Evolutionary conservation across 2,888 invertebrate genomes (phyloP).

Genomic region (Alloscopus bannaensis): DNA sequence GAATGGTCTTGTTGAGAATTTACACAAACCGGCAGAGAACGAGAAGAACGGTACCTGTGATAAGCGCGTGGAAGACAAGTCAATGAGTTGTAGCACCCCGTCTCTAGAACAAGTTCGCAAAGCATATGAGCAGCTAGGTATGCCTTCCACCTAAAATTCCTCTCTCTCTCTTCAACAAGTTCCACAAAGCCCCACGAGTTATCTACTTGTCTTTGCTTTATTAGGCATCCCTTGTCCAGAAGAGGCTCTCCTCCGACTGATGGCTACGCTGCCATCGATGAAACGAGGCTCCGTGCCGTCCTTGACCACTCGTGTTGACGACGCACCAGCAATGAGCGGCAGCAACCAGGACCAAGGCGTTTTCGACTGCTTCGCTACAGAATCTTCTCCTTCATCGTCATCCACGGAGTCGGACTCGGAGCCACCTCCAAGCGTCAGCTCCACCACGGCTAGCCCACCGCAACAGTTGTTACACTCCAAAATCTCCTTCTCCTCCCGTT

Average conservation of each 20-base stretch:
- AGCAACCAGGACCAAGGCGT: constrained; percentile 44
- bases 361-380: constrained; percentile 42
- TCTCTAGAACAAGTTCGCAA: constrained; percentile 55
- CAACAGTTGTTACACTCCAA: no score
- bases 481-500: constrained; percentile 53
- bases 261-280: constrained; percentile 50
- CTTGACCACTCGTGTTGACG: constrained; percentile 25
- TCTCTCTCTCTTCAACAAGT: neutral
- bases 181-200: neutral
- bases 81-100: no score
- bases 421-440: constrained; percentile 34
- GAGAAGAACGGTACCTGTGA: constrained; percentile 1
- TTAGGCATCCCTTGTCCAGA: constrained; percentile 49
- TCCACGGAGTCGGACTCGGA: constrained; percentile 12
- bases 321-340: neutral
- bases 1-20: constrained; percentile 1
- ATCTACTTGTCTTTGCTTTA: constrained; percentile 1
- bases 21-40: neutral
- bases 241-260: constrained; percentile 51
- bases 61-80: neutral
- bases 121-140: constrained; percentile 59
- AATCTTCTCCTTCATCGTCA: neutral
- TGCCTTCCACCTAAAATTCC: neutral
- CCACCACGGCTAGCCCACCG: no score
- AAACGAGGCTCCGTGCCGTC: neutral